phyloP scores from a whole-genome alignment of 2,888 invertebrate species.

The Apodemia hepburni region DNA sequence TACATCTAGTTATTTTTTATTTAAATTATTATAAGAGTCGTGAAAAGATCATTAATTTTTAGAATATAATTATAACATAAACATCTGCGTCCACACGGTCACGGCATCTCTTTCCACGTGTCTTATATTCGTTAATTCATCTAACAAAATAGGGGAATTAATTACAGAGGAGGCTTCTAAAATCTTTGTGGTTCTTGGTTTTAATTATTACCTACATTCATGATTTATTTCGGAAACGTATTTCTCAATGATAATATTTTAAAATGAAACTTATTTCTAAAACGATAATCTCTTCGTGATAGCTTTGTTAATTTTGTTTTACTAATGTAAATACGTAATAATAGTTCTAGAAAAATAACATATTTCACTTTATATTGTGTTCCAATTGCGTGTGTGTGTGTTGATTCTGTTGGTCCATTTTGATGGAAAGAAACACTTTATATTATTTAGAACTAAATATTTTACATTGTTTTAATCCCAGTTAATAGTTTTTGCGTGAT shows the following conservation, averaged over 20 bases:
- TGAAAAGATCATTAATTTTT: constrained; percentile 65
- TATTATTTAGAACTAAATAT: no score
- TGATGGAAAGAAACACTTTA: no score
- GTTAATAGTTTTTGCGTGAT: no score
- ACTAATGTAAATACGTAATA: not conserved
- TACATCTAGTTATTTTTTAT: constrained; percentile 27
- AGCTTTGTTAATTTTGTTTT: not conserved
- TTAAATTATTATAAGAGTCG: constrained; percentile 36
- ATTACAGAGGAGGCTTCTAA: constrained; percentile 66
- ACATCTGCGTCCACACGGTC: constrained; percentile 69
- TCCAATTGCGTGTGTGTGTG: no score
- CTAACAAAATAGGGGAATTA: constrained; percentile 70
- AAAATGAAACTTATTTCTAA: constrained; percentile 11
- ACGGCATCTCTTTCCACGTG: constrained; percentile 58
- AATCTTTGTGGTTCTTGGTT: constrained; percentile 68
- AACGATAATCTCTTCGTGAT: constrained; percentile 5
- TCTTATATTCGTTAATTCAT: constrained; percentile 67
- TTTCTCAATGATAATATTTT: not conserved
- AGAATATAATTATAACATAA: constrained; percentile 63
- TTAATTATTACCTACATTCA: constrained; percentile 66
- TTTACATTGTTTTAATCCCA: no score
- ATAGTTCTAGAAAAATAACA: no score
- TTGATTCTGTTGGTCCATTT: no score
- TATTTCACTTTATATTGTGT: no score
- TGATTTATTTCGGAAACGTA: constrained; percentile 56